Conservation (phyloP, 2,888 invertebrate species). For the Diarsia mendica region DNA sequence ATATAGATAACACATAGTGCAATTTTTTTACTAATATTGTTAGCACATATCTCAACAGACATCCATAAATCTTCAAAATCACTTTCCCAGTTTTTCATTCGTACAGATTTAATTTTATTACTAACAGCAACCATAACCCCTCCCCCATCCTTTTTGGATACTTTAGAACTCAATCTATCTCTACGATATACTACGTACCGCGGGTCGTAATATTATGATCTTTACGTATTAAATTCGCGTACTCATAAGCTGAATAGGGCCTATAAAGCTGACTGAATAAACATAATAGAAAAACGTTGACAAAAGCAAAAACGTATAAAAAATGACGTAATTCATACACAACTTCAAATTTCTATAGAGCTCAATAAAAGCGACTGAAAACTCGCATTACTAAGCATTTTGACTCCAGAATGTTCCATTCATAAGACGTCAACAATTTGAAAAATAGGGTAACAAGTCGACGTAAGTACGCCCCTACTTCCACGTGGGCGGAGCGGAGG, state of each 20-base stretch:
- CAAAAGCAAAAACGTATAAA: slow-evolving; percentile 32
- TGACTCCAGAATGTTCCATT: slow-evolving; percentile 52
- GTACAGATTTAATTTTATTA: no score
- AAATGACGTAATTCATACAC: slow-evolving; percentile 30
- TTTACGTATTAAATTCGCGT: slow-evolving; percentile 2
- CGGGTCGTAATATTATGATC: slow-evolving; percentile 6
- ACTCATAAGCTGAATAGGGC: not conserved
- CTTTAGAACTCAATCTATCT: no score
- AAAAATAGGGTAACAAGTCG: slow-evolving; percentile 63
- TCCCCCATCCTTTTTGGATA: no score
- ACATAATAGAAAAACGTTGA: slow-evolving; percentile 13
- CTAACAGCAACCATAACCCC: no score
- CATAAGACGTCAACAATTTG: slow-evolving; percentile 61
- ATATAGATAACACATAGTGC: no score
- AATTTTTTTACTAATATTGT: no score
- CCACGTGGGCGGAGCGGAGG: slow-evolving; percentile 57
- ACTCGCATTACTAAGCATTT: slow-evolving; percentile 51
- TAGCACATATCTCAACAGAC: no score
- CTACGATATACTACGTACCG: no score
- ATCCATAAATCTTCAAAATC: no score
- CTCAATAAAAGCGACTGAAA: slow-evolving; percentile 46
- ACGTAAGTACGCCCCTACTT: slow-evolving; percentile 57
- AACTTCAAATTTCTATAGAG: slow-evolving; percentile 49
- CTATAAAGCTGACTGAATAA: not conserved
- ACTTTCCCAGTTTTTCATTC: no score